Conservation (phyloP, 2,113 vertebrate species). For the Bostrychus sinensis region DNA sequence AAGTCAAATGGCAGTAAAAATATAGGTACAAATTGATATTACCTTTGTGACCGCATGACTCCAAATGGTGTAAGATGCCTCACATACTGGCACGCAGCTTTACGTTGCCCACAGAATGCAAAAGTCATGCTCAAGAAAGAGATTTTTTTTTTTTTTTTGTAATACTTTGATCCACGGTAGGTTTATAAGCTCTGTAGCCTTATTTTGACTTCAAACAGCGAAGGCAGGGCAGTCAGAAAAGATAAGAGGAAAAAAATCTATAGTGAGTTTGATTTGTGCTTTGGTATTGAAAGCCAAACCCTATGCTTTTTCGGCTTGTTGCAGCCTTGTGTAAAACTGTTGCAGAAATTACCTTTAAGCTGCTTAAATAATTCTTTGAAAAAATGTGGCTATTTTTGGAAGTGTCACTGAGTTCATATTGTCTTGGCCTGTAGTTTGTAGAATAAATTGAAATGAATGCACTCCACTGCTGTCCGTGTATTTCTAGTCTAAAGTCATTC, state of each 20-base stretch:
- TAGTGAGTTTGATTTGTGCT: constrained; percentile 31
- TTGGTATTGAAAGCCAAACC: constrained; percentile 23
- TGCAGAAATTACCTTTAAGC: neutral
- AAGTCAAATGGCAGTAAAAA: too few relatives aligned
- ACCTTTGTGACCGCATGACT: too few relatives aligned
- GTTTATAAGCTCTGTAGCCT: constrained; percentile 41
- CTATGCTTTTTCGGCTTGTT: constrained; percentile 8
- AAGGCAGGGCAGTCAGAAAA: constrained; percentile 20
- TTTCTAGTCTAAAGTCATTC: constrained; percentile 42
- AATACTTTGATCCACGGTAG: constrained; percentile 46
- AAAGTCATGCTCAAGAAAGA: constrained; percentile 26
- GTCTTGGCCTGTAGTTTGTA: neutral
- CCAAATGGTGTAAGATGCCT: too few relatives aligned
- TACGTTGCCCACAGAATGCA: constrained; percentile 18
- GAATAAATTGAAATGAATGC: neutral
- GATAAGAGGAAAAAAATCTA: constrained; percentile 33
- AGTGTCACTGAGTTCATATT: neutral
- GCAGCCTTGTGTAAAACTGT: neutral
- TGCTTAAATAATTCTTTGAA: neutral
- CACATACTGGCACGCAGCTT: neutral
- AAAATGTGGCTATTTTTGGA: neutral
- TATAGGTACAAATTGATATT: too few relatives aligned
- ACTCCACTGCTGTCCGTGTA: neutral
- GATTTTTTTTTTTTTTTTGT: constrained; percentile 6
- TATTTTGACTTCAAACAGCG: constrained; percentile 50